Base-by-base conservation (phyloP, 2,113 vertebrate species). In the Lathamus discolor region DNA sequence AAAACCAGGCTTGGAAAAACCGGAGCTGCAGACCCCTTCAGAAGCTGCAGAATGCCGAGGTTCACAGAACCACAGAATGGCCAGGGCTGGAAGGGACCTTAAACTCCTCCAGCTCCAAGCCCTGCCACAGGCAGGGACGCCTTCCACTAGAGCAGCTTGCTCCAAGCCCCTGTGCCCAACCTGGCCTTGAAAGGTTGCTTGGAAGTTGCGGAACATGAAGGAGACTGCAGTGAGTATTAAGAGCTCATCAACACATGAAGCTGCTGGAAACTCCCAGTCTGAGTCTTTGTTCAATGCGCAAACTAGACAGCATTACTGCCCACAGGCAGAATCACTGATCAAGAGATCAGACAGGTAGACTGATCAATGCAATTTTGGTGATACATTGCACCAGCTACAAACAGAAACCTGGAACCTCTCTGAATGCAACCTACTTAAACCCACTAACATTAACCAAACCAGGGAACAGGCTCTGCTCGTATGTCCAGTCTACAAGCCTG, bases 1-100 rank as follows among this genome's bases (percentile, higher is more conserved):
- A 90, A 90, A 94, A 29, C 17, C n/a, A 94, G 64, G 70, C 43
- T 62, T 77, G 67, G 78, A 83, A 89, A 95, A 94, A 66, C 22
- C 55, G 35, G 39, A 79, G 46, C 62, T 55, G 48, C 28, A 89
- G 76, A 78, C 8, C 33, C 55, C 14, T 67, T 72, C 49, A 55
- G 57, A 72, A 85, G 37, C 52, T 80, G 67, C 37, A 66, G 51
- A 89, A 82, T 2, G 1, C 61, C 83, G 27, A 29, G 39, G 33
- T 23, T n/a, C 55, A 59, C 33, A n/a, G 55, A 57, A 57, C 12
- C 55, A 57, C 31, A n/a, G 55, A 59, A n/a, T 7, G 13, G 33
- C 35, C 13, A 2, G 22, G 22, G 33, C 3, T 35, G n/a, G 57
- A 59, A 59, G 9, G 33, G 57, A 24, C 33, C 6, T 35, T 59